Percentiles rank a stretch among this genome's conserved stretches.
Conservation (phyloP, 2,113 vertebrate species). For the Emberiza fucata region DNA sequence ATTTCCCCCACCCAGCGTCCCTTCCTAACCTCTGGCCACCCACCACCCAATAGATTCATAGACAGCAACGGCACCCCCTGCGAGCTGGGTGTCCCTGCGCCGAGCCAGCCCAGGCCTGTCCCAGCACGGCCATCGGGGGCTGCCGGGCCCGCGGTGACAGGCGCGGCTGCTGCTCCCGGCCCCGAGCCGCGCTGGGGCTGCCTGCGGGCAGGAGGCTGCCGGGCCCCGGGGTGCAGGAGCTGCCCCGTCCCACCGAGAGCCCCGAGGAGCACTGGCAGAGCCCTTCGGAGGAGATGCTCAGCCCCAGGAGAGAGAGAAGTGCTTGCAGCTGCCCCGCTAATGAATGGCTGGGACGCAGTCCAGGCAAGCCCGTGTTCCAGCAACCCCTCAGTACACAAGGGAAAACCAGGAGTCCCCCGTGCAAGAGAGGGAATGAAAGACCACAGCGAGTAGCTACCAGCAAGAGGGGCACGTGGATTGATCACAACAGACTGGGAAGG, state of each 20-base stretch:
- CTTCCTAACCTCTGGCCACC: constrained; percentile 32
- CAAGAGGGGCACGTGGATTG: neutral
- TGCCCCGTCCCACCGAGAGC: neutral
- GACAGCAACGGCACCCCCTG: neutral
- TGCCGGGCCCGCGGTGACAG: neutral
- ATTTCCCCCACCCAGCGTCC: neutral
- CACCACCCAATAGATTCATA: neutral
- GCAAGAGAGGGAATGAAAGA: neutral
- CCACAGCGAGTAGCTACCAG: neutral
- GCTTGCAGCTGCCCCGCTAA: constrained; percentile 1
- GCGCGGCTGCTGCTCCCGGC: neutral
- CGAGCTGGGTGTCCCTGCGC: neutral
- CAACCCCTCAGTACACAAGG: neutral
- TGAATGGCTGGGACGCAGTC: neutral
- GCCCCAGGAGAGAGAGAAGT: constrained; percentile 16
- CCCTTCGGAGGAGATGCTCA: neutral
- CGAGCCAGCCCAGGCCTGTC: neutral
- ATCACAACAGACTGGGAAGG: neutral
- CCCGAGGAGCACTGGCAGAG: rapidly evolving
- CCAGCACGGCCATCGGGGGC: neutral
- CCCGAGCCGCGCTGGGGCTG: rapidly evolving
- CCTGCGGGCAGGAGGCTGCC: neutral
- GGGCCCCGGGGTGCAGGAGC: rapidly evolving
- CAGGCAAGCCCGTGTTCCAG: neutral
- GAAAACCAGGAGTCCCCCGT: neutral